Percentiles rank a stretch among this genome's conserved stretches.
Conservation (phyloP, 2,888 invertebrate species). For the Horisme vitalbata region DNA sequence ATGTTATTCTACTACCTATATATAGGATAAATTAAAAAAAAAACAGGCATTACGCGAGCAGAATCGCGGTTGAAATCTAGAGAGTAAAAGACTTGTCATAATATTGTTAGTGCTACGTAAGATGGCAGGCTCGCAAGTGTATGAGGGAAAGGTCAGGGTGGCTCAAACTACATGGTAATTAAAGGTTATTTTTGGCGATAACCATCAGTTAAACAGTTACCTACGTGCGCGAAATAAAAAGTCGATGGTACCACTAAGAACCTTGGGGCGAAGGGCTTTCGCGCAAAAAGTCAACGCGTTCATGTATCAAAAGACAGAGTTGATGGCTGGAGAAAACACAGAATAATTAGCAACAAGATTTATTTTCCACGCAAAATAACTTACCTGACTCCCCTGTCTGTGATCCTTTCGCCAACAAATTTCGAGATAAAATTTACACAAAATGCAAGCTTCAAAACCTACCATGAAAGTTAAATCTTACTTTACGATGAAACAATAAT, state of each 20-base stretch:
- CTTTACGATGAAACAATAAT: conserved; percentile 36
- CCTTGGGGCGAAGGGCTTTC: conserved; percentile 67
- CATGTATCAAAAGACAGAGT: conserved; percentile 43
- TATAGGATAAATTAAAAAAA: no score
- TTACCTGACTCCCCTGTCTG: no score
- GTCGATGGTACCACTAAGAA: conserved; percentile 61
- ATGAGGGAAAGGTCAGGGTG: conserved; percentile 78
- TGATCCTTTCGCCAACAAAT: no score
- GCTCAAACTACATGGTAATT: conserved; percentile 79
- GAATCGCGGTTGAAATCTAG: conserved; percentile 16
- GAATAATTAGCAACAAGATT: no score
- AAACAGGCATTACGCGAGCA: no score
- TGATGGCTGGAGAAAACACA: conserved; percentile 28
- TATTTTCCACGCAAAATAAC: no score
- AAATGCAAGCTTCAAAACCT: conserved; percentile 15
- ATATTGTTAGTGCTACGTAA: conserved; percentile 51
- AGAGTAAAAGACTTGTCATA: conserved; percentile 34
- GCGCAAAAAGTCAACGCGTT: conserved; percentile 64
- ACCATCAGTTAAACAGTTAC: conserved; percentile 80
- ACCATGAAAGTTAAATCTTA: conserved; percentile 31
- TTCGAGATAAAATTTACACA: conserved; percentile 12
- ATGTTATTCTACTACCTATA: no score
- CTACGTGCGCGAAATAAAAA: conserved; percentile 75
- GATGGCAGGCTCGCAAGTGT: conserved; percentile 57
- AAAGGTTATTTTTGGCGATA: conserved; percentile 83